These are phyloP conservation scores for Ptyas mucosa DNA, from an alignment of 2,113 vertebrate genomes.

Conservation along the genomic window DNA sequence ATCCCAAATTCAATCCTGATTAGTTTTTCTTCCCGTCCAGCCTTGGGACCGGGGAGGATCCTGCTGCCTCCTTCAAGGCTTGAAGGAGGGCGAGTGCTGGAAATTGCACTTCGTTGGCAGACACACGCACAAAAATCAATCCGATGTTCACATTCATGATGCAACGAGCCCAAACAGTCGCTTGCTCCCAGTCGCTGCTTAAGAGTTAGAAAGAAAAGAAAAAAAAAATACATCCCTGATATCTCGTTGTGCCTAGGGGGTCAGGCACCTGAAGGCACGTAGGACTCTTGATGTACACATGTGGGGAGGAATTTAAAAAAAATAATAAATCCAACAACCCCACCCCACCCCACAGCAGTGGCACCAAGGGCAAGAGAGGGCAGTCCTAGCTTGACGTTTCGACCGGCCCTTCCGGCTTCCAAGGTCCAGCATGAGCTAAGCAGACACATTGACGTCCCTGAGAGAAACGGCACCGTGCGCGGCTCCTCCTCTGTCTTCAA, in stretches of 20 bases:
- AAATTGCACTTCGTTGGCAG: not conserved
- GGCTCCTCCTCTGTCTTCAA: slow-evolving; percentile 74
- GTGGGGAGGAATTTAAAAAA: not conserved
- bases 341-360: slow-evolving; percentile 1
- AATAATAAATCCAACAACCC: not conserved
- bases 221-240: slow-evolving; percentile 43
- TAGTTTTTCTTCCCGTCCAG: not conserved
- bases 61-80: slow-evolving; percentile 8
- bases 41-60: slow-evolving; percentile 10
- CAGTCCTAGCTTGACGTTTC: rapidly evolving
- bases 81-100: not conserved
- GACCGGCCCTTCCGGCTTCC: slow-evolving; percentile 22
- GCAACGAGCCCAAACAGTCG: slow-evolving; percentile 33
- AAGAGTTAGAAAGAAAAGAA: slow-evolving; percentile 20
- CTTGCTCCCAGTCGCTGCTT: not conserved
- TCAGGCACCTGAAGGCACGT: slow-evolving; percentile 60
- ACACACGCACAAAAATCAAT: not conserved
- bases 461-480: slow-evolving; percentile 77
- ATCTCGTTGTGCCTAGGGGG: slow-evolving; percentile 44
- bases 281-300: too few relatives aligned
- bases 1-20: too few relatives aligned
- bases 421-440: slow-evolving; percentile 65
- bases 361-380: slow-evolving; percentile 45
- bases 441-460: slow-evolving; percentile 91
- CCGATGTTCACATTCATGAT: slow-evolving; percentile 37